Base-by-base conservation (phyloP, 2,797 vertebrate species). In the Momotus momota region DNA sequence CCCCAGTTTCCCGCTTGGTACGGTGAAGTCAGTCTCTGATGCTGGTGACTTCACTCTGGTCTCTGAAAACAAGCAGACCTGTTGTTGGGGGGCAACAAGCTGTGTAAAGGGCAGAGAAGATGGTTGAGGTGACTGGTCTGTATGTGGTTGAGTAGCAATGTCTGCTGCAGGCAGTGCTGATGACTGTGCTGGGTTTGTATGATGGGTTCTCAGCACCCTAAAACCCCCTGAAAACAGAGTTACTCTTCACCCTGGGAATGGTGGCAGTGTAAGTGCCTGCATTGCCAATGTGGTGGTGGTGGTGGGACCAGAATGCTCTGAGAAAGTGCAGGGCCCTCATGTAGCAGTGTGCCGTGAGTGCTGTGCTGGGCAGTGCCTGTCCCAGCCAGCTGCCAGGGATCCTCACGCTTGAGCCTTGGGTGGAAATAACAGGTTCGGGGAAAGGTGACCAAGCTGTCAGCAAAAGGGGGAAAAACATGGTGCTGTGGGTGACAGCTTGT, bases 311-410 rank as follows among this genome's bases (percentile, higher is more conserved):
- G 27, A 61, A 67, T 61, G 25, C 20, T 51, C 9, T 31, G 2
- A 17, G 66, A 21, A 51, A 17, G 65, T 0, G 6, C 38, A 7
- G 48, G 20, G 46, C 15, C 15, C 10, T 29, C 7, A 38, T 1
- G 1, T 7, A 18, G 22, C 29, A 15, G 31, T 0, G 0, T 38
- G 33, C 78, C 57, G 29, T 2, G 5, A 14, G 5, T 2, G 2
- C 38, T 29, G 38, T 1, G 1, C 58, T 57, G 33, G 38, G 22
- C n/a, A 38, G 9, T 2, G 18, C 26, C 35, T 27, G 29, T 70
- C 25, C 57, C 72, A 73, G 61, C 13, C 16, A 40, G n/a, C 43
- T 46, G 58, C 52, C 58, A 10, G 74, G 2, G 8, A 33, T 70
- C 51, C 43, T 31, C 54, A 0, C 2, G 33, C 79, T 26, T 9